Percentiles rank a stretch among this genome's conserved stretches.
phyloP scores from a whole-genome alignment of 2,797 vertebrate species.

The Amphiprion clarkii region DNA sequence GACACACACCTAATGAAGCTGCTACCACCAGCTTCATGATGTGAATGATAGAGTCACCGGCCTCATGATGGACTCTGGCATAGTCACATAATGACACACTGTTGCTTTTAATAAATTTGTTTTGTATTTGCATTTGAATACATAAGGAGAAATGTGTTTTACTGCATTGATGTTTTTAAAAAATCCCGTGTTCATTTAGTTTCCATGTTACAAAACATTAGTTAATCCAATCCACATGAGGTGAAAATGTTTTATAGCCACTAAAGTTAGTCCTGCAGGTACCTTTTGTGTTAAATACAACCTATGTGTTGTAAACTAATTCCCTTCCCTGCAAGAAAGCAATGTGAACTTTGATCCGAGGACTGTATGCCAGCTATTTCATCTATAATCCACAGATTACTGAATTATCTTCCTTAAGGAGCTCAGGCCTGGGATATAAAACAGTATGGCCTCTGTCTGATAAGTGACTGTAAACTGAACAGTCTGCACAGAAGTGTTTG shows the following conservation, averaged over 20 bases:
- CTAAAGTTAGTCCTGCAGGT: not conserved
- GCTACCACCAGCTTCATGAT: not conserved
- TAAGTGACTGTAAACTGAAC: not conserved
- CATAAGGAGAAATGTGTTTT: not conserved
- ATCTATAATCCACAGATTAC: conserved; percentile 59
- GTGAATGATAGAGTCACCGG: not conserved
- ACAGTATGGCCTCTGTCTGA: conserved; percentile 24
- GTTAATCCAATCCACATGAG: not conserved
- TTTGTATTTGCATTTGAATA: not conserved
- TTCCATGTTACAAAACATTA: not conserved
- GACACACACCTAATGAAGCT: not conserved
- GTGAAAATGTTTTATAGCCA: conserved; percentile 1
- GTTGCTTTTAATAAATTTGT: not conserved
- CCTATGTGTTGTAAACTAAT: conserved; percentile 10
- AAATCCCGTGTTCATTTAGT: not conserved
- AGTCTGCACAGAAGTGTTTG: not conserved
- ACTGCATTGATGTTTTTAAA: not conserved
- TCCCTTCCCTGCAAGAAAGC: not conserved
- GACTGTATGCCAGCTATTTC: conserved; percentile 23
- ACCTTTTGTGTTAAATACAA: not conserved
- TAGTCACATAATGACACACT: too few relatives aligned
- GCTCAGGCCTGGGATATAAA: conserved; percentile 42
- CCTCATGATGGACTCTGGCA: not conserved
- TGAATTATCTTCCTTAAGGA: conserved; percentile 41
- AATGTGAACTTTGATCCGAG: conserved; percentile 44